Percentiles rank a stretch among this genome's conserved stretches.
phyloP scores from a whole-genome alignment of 2,888 invertebrate genomes.

The Ectobius pallidus region DNA sequence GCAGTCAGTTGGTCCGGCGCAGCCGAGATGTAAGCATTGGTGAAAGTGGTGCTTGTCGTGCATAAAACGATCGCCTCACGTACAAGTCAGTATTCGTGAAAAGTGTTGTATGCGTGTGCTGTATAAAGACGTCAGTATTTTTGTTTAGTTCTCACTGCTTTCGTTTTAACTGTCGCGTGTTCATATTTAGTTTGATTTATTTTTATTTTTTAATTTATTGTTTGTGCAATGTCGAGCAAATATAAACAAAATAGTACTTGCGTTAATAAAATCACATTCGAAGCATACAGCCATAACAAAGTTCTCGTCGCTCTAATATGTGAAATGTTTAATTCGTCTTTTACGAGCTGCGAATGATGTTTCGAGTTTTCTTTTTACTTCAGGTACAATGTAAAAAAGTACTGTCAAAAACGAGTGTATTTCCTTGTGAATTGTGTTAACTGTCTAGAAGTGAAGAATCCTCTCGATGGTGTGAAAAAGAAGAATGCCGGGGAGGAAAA shows the following conservation, averaged over 20 bases:
- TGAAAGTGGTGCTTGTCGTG: too few species aligned
- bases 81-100: too few species aligned
- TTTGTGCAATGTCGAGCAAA: not conserved
- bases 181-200: too few species aligned
- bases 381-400: not conserved
- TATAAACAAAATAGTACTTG: not conserved
- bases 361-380: not conserved
- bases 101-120: not conserved
- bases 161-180: too few species aligned
- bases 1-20: constrained; percentile 18
- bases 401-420: not conserved
- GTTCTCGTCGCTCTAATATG: not conserved
- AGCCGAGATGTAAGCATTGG: not conserved
- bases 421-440: too few species aligned
- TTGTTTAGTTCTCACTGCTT: too few species aligned
- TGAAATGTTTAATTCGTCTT: not conserved
- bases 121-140: not conserved
- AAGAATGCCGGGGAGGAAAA: not conserved
- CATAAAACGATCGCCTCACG: too few species aligned
- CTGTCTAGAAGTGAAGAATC: too few species aligned
- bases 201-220: not conserved
- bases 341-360: not conserved
- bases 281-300: not conserved
- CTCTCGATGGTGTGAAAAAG: too few species aligned
- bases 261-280: not conserved